Evolutionary conservation across 1,140 invertebrate species (phyloP), one percentile per base, ranked within the genome.

Genomic region (Dysdera silvatica): DNA sequence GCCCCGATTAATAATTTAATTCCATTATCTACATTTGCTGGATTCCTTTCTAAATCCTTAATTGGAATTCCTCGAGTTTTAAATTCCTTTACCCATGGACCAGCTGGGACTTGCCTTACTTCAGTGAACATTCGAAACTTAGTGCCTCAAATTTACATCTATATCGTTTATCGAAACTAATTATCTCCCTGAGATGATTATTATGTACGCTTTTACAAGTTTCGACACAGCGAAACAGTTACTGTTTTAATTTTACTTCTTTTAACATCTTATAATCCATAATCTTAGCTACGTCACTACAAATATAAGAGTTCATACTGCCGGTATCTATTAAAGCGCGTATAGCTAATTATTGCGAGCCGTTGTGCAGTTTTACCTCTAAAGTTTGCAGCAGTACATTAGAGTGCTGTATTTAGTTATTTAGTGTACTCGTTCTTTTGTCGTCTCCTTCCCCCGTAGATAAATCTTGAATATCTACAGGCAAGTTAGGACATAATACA

Each of bases 371-470:
- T 61, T 45, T 53, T 31, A 53, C 49, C 24, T 26, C 24, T 33
- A 53, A 53, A 45, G 49, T 61, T 61, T 61, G 49, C 3, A 45
- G 37, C n/a, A 31, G 47, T 33, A 61, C 59, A 61, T 45, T 51
- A 5, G 49, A 53, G 20, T 43, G 14, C 31, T 45, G 33, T 28
- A 53, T n/a, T 45, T 45, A 6, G 33, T 14, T 53, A 53, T 32
- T 61, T 14, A 61, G n/a, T 24, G 37, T 45, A 33, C 40, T 61
- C 7, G 37, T 53, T 53, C 45, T 53, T 12, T 24, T 45, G 29
- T 53, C 35, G 5, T 32, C 31, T 7, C 45, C 28, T 29, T 52
- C 28, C 26, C 0, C 14, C n/a, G n/a, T 43, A n/a, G 28, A 16
- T 31, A 23, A 4, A 6, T 32, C 32, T 8, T 45, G n/a, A 20